These are phyloP conservation scores for Lepetodrilus schrolli DNA, from an alignment of 2,888 invertebrate species.

Conservation along the genomic window DNA sequence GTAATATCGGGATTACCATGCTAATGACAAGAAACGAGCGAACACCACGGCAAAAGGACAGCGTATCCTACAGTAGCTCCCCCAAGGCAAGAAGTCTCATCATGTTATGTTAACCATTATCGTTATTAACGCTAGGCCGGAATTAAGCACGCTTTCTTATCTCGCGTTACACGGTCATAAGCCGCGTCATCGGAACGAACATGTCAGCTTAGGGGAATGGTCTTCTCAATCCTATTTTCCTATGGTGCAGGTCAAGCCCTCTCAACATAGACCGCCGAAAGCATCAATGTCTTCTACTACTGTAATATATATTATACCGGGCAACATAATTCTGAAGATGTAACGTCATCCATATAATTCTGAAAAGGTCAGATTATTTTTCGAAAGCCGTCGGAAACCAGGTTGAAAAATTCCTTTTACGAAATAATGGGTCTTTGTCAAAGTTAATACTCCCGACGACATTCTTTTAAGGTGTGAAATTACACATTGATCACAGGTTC, in stretches of 20 bases:
- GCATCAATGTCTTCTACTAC: background rate
- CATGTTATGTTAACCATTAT: conserved; percentile 9
- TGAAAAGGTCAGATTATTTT: too few relatives aligned
- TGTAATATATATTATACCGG: background rate
- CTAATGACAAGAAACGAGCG: conserved; percentile 6
- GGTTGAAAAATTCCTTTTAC: background rate
- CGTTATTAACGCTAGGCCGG: conserved; percentile 6
- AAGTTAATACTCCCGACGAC: too few relatives aligned
- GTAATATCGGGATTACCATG: conserved; percentile 8
- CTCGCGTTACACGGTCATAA: conserved; percentile 12
- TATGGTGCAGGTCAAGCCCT: background rate
- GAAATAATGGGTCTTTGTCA: too few relatives aligned
- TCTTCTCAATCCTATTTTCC: background rate
- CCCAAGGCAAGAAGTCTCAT: background rate
- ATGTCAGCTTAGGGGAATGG: background rate
- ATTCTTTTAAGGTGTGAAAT: too few relatives aligned
- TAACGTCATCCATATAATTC: conserved; percentile 12
- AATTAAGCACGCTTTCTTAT: conserved; percentile 11
- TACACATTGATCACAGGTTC: too few relatives aligned
- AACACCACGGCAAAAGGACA: background rate
- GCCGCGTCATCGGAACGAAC: conserved; percentile 1
- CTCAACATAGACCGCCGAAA: background rate
- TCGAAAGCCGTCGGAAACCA: too few relatives aligned
- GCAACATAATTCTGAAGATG: background rate
- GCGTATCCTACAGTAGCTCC: background rate